phyloP scores from a whole-genome alignment of 1,140 invertebrate species.

The Octopus sinensis region DNA sequence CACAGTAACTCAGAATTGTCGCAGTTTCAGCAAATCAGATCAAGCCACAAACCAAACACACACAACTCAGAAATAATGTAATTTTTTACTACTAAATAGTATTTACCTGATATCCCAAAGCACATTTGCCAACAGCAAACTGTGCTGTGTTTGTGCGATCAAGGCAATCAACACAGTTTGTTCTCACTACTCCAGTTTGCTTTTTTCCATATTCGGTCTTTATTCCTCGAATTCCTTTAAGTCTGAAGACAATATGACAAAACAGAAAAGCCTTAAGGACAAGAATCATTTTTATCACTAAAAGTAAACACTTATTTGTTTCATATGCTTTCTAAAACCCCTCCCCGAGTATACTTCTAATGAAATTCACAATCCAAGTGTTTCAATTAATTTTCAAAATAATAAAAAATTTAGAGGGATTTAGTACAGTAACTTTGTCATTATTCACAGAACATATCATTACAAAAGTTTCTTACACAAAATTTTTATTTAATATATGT shows the following conservation, averaged over 20 bases:
- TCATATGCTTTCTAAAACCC: not conserved
- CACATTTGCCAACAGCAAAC: slow-evolving; percentile 97
- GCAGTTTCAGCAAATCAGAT: too few relatives aligned
- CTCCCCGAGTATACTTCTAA: too few relatives aligned
- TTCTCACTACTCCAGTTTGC: slow-evolving; percentile 91
- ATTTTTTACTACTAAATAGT: not conserved
- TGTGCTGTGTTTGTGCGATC: slow-evolving; percentile 99
- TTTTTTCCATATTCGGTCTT: slow-evolving; percentile 35
- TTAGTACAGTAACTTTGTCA: too few relatives aligned
- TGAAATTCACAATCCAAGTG: too few relatives aligned
- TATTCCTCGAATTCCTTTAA: slow-evolving; percentile 35
- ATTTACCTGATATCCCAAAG: slow-evolving; percentile 79
- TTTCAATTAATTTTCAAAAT: too few relatives aligned
- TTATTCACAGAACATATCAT: too few relatives aligned
- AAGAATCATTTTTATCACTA: not conserved
- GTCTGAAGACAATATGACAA: slow-evolving; percentile 21
- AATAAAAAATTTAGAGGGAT: too few relatives aligned
- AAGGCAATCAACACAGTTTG: slow-evolving; percentile 98
- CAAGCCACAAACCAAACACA: too few relatives aligned
- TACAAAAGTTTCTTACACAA: too few relatives aligned
- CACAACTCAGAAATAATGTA: not conserved
- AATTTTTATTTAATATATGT: too few relatives aligned
- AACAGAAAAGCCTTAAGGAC: too few relatives aligned
- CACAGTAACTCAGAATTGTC: too few relatives aligned
- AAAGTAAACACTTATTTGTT: not conserved